A percentile compares a stretch with the other conserved stretches of the same genome.
phyloP scores from a whole-genome alignment of 1,140 invertebrate species.

The Maconellicoccus hirsutus region DNA sequence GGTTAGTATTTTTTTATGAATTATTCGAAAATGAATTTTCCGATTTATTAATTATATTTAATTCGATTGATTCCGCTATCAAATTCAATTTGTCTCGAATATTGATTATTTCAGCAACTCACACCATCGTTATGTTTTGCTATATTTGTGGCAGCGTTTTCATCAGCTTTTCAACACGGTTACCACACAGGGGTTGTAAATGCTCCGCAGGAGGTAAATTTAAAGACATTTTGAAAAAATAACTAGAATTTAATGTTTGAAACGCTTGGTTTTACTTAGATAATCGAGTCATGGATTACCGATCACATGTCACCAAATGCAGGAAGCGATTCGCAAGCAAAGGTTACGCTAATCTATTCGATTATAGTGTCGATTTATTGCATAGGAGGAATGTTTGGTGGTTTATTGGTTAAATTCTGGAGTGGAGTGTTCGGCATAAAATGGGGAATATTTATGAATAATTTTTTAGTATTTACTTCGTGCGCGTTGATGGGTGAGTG shows the following conservation, averaged over 20 bases:
- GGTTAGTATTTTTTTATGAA: no score
- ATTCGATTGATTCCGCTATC: no score
- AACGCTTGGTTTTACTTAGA: no score
- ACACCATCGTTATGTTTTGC: conserved; percentile 63
- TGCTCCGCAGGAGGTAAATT: conserved; percentile 59
- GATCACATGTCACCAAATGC: conserved; percentile 39
- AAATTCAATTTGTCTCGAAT: no score
- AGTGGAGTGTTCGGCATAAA: conserved; percentile 69
- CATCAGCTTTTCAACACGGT: conserved; percentile 85
- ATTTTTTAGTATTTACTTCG: conserved; percentile 57
- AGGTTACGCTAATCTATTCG: conserved; percentile 55
- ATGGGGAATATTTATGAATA: conserved; percentile 67
- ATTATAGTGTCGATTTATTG: conserved; percentile 75
- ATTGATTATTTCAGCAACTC: conserved; percentile 48
- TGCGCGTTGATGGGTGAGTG: conserved; percentile 45
- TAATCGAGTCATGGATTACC: no score
- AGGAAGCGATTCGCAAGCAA: conserved; percentile 33
- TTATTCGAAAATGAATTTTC: no score
- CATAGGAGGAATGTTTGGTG: conserved; percentile 84
- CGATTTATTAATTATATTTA: no score
- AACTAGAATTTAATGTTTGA: no score
- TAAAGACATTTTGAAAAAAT: background rate
- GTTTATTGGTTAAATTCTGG: conserved; percentile 59
- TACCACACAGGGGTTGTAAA: conserved; percentile 88
- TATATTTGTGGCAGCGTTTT: conserved; percentile 62